These are phyloP conservation scores for Eulemur rufifrons DNA, from an alignment of 2,113 vertebrate species.

Conservation along the genomic window DNA sequence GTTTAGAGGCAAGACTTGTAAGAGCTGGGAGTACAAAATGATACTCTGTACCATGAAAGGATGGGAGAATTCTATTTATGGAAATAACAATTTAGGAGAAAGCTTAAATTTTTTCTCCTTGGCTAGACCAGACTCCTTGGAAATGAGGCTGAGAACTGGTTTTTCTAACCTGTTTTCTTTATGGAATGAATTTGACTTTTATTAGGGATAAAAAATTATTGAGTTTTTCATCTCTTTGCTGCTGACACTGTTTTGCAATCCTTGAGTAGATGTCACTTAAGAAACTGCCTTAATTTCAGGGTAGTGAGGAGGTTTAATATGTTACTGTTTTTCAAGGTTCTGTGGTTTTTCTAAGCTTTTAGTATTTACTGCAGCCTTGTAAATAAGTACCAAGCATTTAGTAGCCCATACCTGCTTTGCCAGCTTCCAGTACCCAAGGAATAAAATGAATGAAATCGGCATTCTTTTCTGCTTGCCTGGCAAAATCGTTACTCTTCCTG, in stretches of 20 bases:
- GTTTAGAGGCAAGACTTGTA: constrained; percentile 84
- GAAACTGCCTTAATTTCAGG: constrained; percentile 45
- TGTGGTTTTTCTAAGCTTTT: constrained; percentile 55
- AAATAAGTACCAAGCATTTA: constrained; percentile 75
- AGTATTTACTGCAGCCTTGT: constrained; percentile 73
- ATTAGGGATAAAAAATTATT: constrained; percentile 41
- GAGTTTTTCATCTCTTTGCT: constrained; percentile 35
- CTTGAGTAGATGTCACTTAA: constrained; percentile 36
- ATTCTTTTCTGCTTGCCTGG: constrained; percentile 75
- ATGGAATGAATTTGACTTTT: constrained; percentile 65
- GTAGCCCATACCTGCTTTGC: constrained; percentile 70
- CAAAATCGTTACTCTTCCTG: constrained; percentile 72
- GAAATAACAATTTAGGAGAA: constrained; percentile 46
- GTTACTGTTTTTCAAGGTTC: constrained; percentile 59
- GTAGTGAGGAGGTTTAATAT: constrained; percentile 37
- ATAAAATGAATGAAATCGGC: constrained; percentile 70
- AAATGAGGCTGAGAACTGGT: constrained; percentile 59
- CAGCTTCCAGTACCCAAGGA: constrained; percentile 65
- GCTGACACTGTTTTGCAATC: constrained; percentile 35
- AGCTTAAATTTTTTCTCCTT: constrained; percentile 32
- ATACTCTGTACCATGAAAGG: constrained; percentile 24
- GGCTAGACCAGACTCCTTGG: constrained; percentile 45
- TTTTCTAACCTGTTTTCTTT: constrained; percentile 57
- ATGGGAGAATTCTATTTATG: constrained; percentile 53
- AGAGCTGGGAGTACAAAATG: constrained; percentile 50